phyloP scores from a whole-genome alignment of 2,113 vertebrate genomes.

The Natator depressus region DNA sequence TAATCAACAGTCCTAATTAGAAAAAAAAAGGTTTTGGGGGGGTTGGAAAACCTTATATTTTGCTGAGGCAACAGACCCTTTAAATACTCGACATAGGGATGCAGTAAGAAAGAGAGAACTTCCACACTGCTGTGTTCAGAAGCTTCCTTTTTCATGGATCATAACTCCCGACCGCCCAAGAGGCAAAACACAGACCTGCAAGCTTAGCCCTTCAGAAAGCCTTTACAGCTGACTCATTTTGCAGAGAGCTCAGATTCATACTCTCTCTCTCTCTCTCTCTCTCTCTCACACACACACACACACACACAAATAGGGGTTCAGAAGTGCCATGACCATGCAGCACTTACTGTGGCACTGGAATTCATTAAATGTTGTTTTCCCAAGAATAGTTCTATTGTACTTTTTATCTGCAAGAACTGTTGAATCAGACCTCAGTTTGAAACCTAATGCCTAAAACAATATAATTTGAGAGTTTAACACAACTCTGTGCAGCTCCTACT shows the following conservation, averaged over 20 bases:
- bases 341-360: neutral
- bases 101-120: neutral
- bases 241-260: neutral
- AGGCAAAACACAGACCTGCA: neutral
- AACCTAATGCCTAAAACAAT: neutral
- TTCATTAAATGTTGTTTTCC: neutral
- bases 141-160: neutral
- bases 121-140: neutral
- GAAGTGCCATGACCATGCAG: neutral
- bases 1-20: no score
- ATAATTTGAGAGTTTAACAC: neutral
- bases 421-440: neutral
- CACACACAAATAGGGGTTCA: neutral
- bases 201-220: neutral
- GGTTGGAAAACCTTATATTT: no score
- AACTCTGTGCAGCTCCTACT: neutral
- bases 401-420: neutral
- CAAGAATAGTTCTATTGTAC: neutral
- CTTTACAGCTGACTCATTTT: neutral
- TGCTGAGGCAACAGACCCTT: no score
- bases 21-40: no score
- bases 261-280: no score
- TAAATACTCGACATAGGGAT: no score
- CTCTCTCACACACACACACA: no score
- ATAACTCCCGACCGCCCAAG: no score